A percentile compares a stretch with the other conserved stretches of the same genome.
These are phyloP conservation scores for Brenthis hecate DNA, from an alignment of 2,888 invertebrate genomes.

Conservation along the genomic window DNA sequence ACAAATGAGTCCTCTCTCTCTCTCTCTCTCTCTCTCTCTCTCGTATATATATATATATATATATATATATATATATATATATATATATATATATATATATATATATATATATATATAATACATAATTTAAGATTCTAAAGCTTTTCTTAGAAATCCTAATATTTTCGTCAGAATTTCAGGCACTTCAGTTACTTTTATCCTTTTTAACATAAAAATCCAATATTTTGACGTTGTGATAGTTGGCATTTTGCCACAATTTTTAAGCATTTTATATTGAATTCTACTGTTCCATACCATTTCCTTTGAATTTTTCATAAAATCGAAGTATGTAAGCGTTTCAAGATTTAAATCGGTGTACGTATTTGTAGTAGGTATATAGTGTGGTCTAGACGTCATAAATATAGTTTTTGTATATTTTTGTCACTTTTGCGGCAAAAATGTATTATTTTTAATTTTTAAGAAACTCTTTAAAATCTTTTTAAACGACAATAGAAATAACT, in stretches of 20 bases:
- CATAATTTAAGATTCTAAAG: not conserved
- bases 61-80: too few species aligned
- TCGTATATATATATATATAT: too few species aligned
- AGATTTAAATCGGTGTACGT: conserved; percentile 12
- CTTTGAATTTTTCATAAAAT: not conserved
- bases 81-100: too few species aligned
- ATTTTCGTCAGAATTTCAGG: too few species aligned
- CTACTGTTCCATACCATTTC: not conserved
- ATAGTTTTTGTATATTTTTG: not conserved
- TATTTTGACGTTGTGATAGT: not conserved
- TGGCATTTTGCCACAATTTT: conserved; percentile 6
- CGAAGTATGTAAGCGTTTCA: not conserved
- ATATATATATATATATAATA: not conserved
- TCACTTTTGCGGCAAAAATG: too few species aligned
- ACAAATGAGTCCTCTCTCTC: not conserved
- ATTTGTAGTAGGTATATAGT: not conserved
- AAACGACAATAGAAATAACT: too few species aligned
- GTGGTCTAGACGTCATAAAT: conserved; percentile 38
- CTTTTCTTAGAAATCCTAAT: not conserved
- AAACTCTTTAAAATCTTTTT: too few species aligned
- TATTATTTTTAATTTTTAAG: too few species aligned
- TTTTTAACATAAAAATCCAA: conserved; percentile 10
- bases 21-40: too few species aligned
- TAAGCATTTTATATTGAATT: not conserved
- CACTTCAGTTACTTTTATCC: not conserved